Evolutionary conservation across 2,888 invertebrate species (phyloP), one percentile per base, ranked within the genome.

Genomic region (Meloe dianella): DNA sequence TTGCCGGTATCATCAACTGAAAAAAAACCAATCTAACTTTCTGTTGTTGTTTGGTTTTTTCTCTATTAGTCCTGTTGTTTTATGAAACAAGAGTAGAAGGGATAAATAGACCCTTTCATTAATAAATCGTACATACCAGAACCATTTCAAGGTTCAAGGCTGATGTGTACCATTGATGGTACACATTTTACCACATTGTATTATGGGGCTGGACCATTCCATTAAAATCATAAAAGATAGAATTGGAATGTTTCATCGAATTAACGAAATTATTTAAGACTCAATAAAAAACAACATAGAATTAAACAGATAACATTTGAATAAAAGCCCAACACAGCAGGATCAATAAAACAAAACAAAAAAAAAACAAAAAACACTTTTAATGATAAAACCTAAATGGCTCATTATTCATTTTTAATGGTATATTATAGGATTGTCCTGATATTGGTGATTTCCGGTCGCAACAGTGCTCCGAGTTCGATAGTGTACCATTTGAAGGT

Each of bases 391-490:
- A 30, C 56, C n/a, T 20, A 68, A 63, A 59, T 56, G 17, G 60
- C 54, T 56, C 63, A 60, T 65, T 63, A 63, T 47, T 68, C 65
- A 63, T 59, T 56, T 41, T 68, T 67, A 64, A 62, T 64, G 57
- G 62, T 54, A n/a, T 38, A 24, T 51, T 60, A 32, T 61, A 93
- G 89, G 93, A 94, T 83, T 97, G 97, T 81, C 92, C 94, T 0
- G 90, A 90, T 47, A 89, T 88, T 47, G 84, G 82, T 5, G 97
- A 98, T 85, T 98, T 94, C 85, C 88, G 98, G 64, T 87, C 91
- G 0, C 90, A 94, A 74, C 98, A 99, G 82, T 99, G 98, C 84
- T 88, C 94, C 1, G 89, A 90, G 74, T 96, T 90, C 83, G 91
- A 98, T 84, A 86, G 87, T 63, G 87, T 91, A 57, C 89, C 91